Evolutionary conservation across 2,797 vertebrate species (phyloP).

Genomic region (Pipistrellus pipistrellus): DNA sequence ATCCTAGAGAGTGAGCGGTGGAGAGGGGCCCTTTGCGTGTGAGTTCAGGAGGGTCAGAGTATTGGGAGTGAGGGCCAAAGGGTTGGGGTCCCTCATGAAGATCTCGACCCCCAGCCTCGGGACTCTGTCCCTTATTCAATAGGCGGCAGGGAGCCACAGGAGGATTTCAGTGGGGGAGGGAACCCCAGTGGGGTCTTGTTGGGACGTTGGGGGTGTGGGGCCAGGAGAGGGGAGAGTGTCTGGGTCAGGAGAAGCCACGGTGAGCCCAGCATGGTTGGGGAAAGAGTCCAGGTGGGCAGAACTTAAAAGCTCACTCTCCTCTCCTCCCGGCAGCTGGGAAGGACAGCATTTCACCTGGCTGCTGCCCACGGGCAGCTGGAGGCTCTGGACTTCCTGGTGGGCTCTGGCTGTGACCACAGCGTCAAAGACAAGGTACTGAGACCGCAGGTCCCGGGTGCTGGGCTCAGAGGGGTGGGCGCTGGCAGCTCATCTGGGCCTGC

Average conservation of each 20-base stretch:
- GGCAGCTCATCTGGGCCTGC: background rate
- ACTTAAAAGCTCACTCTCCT: background rate
- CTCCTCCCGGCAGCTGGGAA: slow-evolving; percentile 85
- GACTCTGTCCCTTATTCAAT: background rate
- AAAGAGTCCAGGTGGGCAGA: background rate
- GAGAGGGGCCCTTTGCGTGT: background rate
- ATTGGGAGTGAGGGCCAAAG: background rate
- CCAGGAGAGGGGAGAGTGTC: accelerated
- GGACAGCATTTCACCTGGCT: slow-evolving; percentile 93
- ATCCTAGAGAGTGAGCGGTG: background rate
- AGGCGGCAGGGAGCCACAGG: background rate
- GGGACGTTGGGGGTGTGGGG: background rate
- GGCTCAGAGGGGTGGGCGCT: background rate
- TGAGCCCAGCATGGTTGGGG: background rate
- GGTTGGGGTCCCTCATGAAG: background rate
- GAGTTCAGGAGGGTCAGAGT: background rate
- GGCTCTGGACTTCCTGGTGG: slow-evolving; percentile 93
- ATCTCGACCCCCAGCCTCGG: background rate
- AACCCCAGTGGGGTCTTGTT: background rate
- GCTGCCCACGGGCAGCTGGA: slow-evolving; percentile 91
- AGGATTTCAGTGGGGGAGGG: background rate
- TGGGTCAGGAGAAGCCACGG: background rate
- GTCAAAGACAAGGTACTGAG: slow-evolving; percentile 93
- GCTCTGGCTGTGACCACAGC: slow-evolving; percentile 90
- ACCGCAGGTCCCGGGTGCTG: background rate